Conservation (phyloP, 1,140 invertebrate species). For the Xylocopa sonorina region DNA sequence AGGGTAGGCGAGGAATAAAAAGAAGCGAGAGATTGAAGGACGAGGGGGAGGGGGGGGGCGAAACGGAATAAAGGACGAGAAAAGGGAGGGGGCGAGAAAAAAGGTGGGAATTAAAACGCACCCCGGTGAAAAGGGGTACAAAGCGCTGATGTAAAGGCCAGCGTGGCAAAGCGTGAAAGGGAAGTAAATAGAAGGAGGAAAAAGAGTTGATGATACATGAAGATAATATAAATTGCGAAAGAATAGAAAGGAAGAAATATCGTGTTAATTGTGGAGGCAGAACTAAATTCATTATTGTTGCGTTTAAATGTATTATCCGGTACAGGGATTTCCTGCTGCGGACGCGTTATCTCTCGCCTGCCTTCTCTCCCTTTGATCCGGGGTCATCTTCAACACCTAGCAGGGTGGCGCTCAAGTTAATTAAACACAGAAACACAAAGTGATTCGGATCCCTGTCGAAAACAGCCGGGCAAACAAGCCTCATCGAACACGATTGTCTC, state of each 20-base stretch:
- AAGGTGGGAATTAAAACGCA: neutral
- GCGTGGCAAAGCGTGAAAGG: neutral
- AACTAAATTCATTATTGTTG: neutral
- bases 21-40: neutral
- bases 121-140: too few relatives aligned
- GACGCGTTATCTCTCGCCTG: neutral
- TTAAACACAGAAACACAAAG: conserved; percentile 26
- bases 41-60: neutral
- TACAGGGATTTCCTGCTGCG: neutral
- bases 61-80: neutral
- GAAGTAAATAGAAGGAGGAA: neutral
- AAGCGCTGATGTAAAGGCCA: neutral
- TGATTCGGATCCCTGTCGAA: conserved; percentile 1
- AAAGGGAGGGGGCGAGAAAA: neutral
- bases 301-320: neutral
- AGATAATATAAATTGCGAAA: neutral
- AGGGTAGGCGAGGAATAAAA: neutral
- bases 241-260: neutral
- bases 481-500: neutral
- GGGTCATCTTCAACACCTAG: neutral
- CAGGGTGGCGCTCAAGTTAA: conserved; percentile 12
- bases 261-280: neutral
- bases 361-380: neutral
- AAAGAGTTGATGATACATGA: neutral
- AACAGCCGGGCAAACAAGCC: neutral